Conservation (phyloP, 53 echinoderm and acorn worm species). For the Stichopus horrens region DNA sequence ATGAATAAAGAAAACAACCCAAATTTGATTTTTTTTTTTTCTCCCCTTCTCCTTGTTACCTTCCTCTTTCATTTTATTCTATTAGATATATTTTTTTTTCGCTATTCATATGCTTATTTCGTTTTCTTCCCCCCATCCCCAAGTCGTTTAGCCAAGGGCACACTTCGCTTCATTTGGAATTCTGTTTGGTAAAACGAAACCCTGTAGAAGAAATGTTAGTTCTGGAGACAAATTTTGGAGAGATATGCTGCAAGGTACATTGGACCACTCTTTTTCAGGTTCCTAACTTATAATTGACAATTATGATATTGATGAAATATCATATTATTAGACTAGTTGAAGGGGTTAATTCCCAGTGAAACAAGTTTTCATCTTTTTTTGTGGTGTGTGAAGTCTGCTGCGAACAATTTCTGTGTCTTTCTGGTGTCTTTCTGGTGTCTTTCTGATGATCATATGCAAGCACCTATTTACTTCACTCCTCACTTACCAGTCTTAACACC, state of each 20-base stretch:
- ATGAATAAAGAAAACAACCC: conserved; percentile 53
- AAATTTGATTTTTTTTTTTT: conserved; percentile 45
- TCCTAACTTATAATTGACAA: conserved; percentile 40
- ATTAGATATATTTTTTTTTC: neutral
- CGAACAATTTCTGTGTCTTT: no score
- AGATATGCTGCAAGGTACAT: conserved; percentile 19
- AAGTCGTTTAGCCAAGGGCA: conserved; percentile 37
- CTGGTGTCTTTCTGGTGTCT: no score
- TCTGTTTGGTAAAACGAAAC: conserved; percentile 41
- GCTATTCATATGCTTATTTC: neutral
- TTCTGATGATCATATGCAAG: no score
- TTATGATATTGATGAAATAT: conserved; percentile 41
- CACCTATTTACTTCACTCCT: no score
- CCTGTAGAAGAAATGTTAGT: conserved; percentile 43
- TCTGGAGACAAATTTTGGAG: conserved; percentile 27
- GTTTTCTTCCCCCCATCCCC: conserved; percentile 32
- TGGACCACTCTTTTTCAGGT: neutral
- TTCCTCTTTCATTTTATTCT: neutral
- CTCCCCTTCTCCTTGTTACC: neutral
- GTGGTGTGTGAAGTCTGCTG: no score
- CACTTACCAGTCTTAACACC: no score
- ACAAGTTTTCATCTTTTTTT: no score
- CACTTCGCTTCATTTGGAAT: conserved; percentile 29
- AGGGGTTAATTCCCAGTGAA: neutral
- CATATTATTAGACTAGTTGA: conserved; percentile 7